Evolutionary conservation across 1,140 invertebrate species (phyloP).

Genomic region (Drosophila mauritiana): DNA sequence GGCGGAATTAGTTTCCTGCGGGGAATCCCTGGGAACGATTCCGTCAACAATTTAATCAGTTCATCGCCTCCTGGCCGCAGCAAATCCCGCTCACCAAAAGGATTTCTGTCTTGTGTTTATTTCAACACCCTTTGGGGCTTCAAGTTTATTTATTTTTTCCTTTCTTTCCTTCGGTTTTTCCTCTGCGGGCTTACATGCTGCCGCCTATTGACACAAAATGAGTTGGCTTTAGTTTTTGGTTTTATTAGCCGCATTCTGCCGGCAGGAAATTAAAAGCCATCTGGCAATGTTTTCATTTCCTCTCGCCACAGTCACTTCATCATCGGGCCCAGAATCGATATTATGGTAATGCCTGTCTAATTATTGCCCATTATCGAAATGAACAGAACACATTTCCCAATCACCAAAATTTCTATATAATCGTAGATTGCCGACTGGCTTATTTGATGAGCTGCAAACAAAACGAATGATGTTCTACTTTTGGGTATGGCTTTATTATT

Average conservation of each 20-base stretch:
- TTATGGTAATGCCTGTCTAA: slow-evolving; percentile 55
- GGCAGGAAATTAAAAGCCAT: slow-evolving; percentile 77
- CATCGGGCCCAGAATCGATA: slow-evolving; percentile 37
- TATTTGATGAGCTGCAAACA: slow-evolving; percentile 22
- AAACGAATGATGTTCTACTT: slow-evolving; percentile 12
- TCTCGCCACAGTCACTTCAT: slow-evolving; percentile 28
- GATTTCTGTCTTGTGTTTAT: slow-evolving; percentile 49
- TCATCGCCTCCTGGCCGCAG: slow-evolving; percentile 70
- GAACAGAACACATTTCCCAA: slow-evolving; percentile 44
- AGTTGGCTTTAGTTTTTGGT: slow-evolving; percentile 68
- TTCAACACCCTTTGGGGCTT: slow-evolving; percentile 49
- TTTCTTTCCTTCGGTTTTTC: slow-evolving; percentile 13
- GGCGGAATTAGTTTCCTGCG: slow-evolving; percentile 72
- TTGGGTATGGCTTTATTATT: slow-evolving; percentile 7
- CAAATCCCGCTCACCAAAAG: slow-evolving; percentile 59
- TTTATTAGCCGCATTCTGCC: slow-evolving; percentile 57
- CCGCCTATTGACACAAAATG: slow-evolving; percentile 63
- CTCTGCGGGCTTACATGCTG: slow-evolving; percentile 37
- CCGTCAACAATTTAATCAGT: slow-evolving; percentile 81
- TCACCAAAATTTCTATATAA: slow-evolving; percentile 30
- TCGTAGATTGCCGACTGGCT: slow-evolving; percentile 3
- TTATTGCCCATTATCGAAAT: slow-evolving; percentile 61
- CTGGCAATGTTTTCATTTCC: slow-evolving; percentile 63
- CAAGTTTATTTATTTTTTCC: slow-evolving; percentile 38
- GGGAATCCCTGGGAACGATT: slow-evolving; percentile 46